Evolutionary conservation across 2,113 vertebrate species (phyloP), one percentile per base, ranked within the genome.

Genomic region (Sylvia atricapilla): DNA sequence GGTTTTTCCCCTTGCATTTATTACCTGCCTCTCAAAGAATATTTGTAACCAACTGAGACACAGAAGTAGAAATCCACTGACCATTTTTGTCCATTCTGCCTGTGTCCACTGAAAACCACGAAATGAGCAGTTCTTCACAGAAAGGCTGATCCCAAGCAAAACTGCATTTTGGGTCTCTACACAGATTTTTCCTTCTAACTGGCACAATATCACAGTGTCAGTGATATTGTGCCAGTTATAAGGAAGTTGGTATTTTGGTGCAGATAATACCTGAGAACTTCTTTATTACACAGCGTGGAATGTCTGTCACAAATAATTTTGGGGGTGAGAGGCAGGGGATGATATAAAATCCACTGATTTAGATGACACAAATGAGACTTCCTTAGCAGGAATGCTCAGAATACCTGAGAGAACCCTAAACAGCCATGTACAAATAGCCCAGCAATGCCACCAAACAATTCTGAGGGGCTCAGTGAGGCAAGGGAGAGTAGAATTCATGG

Each of bases 101-200:
- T 89, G 67, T 83, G 83, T 81, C 91, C 96, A 95, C 69, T 92
- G 87, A 94, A 97, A 95, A 89, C 89, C 6, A 9, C 41, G 63
- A 95, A 95, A 97, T 1, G 5, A 46, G 67, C 92, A 90, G 60
- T 95, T 97, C 96, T 94, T 96, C 95, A 83, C 79, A 89, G 93
- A 95, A 94, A 47, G 83, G 96, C 91, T 90, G 96, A 95, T 96
- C 73, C 63, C 89, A 82, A 94, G 88, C 93, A 91, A 78, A 97
- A 96, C 67, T 11, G 10, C 96, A 96, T 98, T 91, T 97, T 31
- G 44, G 70, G 86, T 95, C 89, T 87, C 91, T 85, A 56, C 67
- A 67, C 1, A 50, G 84, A 85, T 96, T 91, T 88, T 87, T 91
- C 92, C 85, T 88, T 95, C 87, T 93, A 95, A 95, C 64, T 95